Base-by-base conservation (phyloP, 1,140 invertebrate genomes). In the Drosophila novamexicana region DNA sequence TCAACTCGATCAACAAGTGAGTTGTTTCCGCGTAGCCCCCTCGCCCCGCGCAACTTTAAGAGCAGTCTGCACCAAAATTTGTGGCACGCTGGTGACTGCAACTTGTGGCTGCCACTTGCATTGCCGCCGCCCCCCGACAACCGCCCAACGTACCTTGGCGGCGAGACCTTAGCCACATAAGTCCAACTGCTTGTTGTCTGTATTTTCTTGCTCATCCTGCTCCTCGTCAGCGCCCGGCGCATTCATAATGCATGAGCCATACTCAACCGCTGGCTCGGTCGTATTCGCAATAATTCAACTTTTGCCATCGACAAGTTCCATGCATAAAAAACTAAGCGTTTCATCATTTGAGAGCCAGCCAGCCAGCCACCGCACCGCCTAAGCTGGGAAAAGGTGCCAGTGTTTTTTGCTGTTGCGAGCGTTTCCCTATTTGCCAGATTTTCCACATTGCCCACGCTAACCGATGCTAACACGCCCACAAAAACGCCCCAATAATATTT, bases 311-410 rank as follows among this genome's bases (percentile, higher is more conserved):
- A 75, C 72, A 75, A 75, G 66, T 64, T 75, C 39, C 67, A 70
- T 70, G 72, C 71, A 74, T 68, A 68, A 74, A 61, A 74, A 74
- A 74, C 64, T 61, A 74, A 74, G 50, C 71, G 71, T 69, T 74
- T 45, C 65, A 74, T 74, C 65, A 74, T 73, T 73, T 62, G 49
- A 59, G 45, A 61, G 54, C 53, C 61, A 34, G 39, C 32, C 45
- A 45, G n/a, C 18, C 45, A 45, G n/a, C 18, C 40, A n/a, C 18
- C 34, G 10, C 32, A 29, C 36, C 54, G 32, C 18, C 16, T 34
- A 52, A 56, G 56, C 36, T 22, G 22, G 37, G 37, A 69, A 74
- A 63, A 75, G 71, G 72, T 75, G 71, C 57, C 62, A 67, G 64
- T 45, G 39, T 66, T 70, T 56, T 57, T 57, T 12, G 8, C 1